Base-by-base conservation (phyloP, 2,113 vertebrate species). In the Fregata magnificens region DNA sequence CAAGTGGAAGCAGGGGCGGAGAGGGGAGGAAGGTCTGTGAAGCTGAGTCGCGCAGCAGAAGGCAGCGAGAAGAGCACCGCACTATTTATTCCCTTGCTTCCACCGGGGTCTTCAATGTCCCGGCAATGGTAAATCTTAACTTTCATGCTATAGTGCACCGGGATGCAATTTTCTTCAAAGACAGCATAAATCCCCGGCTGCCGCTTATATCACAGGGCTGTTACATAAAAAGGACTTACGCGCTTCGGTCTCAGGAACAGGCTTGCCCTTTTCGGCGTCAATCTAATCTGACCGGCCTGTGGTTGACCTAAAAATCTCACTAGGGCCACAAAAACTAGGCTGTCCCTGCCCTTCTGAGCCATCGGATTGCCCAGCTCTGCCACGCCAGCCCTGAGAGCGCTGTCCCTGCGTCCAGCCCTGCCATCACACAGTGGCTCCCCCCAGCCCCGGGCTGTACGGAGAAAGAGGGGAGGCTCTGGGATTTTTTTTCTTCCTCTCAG, bases 121-220 rank as follows among this genome's bases (percentile, higher is more conserved):
- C 42, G 80, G 97, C 96, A 95, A 97, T 95, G 97, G 97, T 98
- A 98, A 98, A 98, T 98, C 97, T 98, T 97, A 97, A 98, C 98
- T 98, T 98, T 98, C 95, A 98, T 98, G 98, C 98, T 97, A 95
- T 98, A 95, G 96, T 97, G 97, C 97, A 94, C 96, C 62, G 24
- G 97, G 96, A 98, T 98, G 95, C 98, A 98, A 98, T 98, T 98
- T 98, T 98, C 97, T 98, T 98, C 98, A 98, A 98, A 98, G 98
- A 88, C 84, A 93, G 97, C 96, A 97, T 97, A 98, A 98, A 97
- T 98, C 96, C 96, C 91, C 3, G 19, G 73, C 97, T 94, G 95
- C 69, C 10, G 66, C 86, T 93, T 94, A 78, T 98, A 98, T 97
- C 96, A 90, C 94, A 98, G 96, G 97, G 85, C 91, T 89, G 92